These are phyloP conservation scores for Musca domestica DNA, from an alignment of 1,140 invertebrate genomes.

Conservation along the genomic window DNA sequence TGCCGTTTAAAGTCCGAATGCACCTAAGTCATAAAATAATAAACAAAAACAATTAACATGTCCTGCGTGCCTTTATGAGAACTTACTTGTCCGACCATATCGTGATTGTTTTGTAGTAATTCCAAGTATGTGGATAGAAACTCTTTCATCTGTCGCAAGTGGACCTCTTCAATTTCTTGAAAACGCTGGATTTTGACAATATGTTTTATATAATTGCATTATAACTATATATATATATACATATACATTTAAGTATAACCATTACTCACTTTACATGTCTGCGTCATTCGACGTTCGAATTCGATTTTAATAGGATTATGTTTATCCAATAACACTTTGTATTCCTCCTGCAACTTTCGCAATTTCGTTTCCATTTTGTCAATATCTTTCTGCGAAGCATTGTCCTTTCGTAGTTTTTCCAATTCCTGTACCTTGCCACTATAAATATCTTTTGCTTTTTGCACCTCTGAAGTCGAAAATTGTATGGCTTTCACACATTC, in stretches of 20 bases:
- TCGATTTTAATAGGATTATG: conserved; percentile 84
- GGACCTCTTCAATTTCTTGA: conserved; percentile 89
- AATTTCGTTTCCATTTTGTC: conserved; percentile 91
- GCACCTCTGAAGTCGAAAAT: conserved; percentile 77
- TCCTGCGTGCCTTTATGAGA: neutral
- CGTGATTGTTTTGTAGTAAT: conserved; percentile 84
- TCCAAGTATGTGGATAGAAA: conserved; percentile 88
- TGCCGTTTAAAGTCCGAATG: conserved; percentile 87
- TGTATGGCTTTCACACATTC: conserved; percentile 85
- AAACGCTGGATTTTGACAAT: conserved; percentile 67
- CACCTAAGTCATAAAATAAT: conserved; percentile 60
- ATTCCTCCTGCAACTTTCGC: conserved; percentile 92
- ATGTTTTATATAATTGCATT: neutral
- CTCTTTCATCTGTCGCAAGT: conserved; percentile 93
- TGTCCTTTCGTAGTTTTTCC: conserved; percentile 87
- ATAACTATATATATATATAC: neutral
- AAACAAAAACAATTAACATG: too few species aligned
- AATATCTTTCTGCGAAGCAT: conserved; percentile 83
- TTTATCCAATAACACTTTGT: conserved; percentile 84
- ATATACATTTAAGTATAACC: neutral
- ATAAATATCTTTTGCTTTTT: conserved; percentile 89
- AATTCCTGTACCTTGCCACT: conserved; percentile 78
- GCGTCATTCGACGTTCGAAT: conserved; percentile 92
- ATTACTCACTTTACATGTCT: conserved; percentile 74
- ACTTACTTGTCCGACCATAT: conserved; percentile 73